phyloP scores from a whole-genome alignment of 2,113 vertebrate genomes.

The Anguilla rostrata region DNA sequence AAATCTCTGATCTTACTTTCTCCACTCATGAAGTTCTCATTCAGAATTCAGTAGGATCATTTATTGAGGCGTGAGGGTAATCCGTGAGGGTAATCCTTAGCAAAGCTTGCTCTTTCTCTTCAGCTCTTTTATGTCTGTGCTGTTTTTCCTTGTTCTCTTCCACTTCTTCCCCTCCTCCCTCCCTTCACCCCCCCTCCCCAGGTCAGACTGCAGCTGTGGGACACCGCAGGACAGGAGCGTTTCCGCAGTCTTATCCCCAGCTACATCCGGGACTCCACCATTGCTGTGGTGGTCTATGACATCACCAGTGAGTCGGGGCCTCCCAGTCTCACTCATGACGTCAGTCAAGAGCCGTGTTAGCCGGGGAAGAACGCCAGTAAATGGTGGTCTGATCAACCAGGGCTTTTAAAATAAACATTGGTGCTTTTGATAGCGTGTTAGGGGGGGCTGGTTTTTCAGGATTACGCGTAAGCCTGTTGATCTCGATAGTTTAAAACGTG shows the following conservation, averaged over 20 bases:
- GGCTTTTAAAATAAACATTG: background rate
- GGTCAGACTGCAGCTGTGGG: conserved; percentile 80
- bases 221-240: conserved; percentile 80
- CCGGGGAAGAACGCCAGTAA: background rate
- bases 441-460: background rate
- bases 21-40: background rate
- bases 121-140: conserved; percentile 27
- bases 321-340: conserved; percentile 31
- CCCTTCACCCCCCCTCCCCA: conserved; percentile 57
- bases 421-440: no score
- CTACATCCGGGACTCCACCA: conserved; percentile 83
- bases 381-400: background rate
- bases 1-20: conserved; percentile 33
- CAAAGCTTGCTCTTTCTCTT: conserved; percentile 9
- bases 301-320: conserved; percentile 81
- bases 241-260: conserved; percentile 83
- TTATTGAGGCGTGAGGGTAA: conserved; percentile 35
- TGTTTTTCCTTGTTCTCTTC: conserved; percentile 54
- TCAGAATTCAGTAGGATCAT: conserved; percentile 39
- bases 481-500: no score
- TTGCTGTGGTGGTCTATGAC: conserved; percentile 83
- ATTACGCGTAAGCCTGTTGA: background rate
- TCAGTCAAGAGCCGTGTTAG: background rate
- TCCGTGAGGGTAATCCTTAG: conserved; percentile 38
- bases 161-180: conserved; percentile 51